Base-by-base conservation (phyloP, 1,140 invertebrate genomes). In the Microplitis demolitor region DNA sequence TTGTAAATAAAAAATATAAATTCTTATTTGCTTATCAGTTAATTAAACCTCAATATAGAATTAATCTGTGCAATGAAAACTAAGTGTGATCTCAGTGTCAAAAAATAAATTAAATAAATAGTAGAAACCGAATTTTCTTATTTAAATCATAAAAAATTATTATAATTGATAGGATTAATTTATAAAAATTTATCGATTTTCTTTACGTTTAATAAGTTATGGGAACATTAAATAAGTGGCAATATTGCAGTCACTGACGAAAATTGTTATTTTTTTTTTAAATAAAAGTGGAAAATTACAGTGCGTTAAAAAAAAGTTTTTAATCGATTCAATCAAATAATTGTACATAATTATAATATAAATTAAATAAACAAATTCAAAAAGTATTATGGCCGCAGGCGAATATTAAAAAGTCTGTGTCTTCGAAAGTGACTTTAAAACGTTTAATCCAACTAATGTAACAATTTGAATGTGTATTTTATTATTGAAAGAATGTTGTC, bases 381-480 rank as follows among this genome's bases (percentile, higher is more conserved):
- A 14, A 61, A 71, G 69, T 71, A 71, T 66, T 71, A 16, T 54
- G 64, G 51, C 35, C 35, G 37, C 16, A 24, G 61, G 56, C 45
- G 50, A 51, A 34, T 33, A 34, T 31, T 62, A 66, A 66, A 58
- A 72, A 58, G 58, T 66, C 66, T 14, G n/a, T 69, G 31, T 68
- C 50, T 67, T 37, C 45, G 73, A 54, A 35, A 54, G 61, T 69
- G 63, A 60, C 53, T 54, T 33, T 9, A 54, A 67, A 74, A n/a
- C 14, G 14, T 73, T 37, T 69, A 71, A 50, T 35, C 51, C 6
- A 66, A 66, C 16, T 80, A 82, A 77, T 79, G 77, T 83, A 82
- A 79, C 78, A 75, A 82, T 79, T 80, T 82, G 81, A 83, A 84
- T 82, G 80, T 83, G 82, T 84, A 84, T 84, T 84, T 85, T 84